Conservation (phyloP, 1,140 invertebrate species). For the Drosophila bipectinata region DNA sequence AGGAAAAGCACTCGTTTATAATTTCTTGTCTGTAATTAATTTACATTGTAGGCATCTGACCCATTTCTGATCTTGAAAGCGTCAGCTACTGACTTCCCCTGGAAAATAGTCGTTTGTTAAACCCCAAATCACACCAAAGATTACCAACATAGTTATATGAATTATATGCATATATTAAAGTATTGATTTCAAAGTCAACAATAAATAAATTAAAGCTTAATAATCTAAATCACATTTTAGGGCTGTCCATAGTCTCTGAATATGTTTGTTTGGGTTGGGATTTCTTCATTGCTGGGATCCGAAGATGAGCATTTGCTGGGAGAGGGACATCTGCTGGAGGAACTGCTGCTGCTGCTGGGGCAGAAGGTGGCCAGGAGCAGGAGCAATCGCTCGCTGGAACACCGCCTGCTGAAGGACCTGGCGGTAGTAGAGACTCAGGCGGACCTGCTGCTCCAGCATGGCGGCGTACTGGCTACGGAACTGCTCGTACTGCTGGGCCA, state of each 20-base stretch:
- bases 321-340: slow-evolving; percentile 59
- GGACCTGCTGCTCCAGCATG: slow-evolving; percentile 60
- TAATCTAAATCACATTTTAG: slow-evolving; percentile 62
- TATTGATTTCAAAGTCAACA: slow-evolving; percentile 54
- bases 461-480: slow-evolving; percentile 50
- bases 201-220: slow-evolving; percentile 48
- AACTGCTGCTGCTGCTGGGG: slow-evolving; percentile 62
- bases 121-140: background rate
- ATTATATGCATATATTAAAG: background rate
- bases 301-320: slow-evolving; percentile 66
- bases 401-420: slow-evolving; percentile 64
- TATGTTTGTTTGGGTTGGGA: background rate
- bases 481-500: slow-evolving; percentile 49
- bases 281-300: slow-evolving; percentile 33
- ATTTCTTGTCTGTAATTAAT: background rate
- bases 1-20: no score
- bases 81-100: background rate
- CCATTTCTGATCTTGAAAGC: background rate
- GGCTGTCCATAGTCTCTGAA: slow-evolving; percentile 43
- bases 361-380: slow-evolving; percentile 4
- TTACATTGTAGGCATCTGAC: background rate
- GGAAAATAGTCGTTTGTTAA: background rate
- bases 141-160: no score
- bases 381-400: slow-evolving; percentile 44
- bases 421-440: slow-evolving; percentile 60